Evolutionary conservation across 2,113 vertebrate genomes (phyloP).

Genomic region (Diphyllodes magnificus): DNA sequence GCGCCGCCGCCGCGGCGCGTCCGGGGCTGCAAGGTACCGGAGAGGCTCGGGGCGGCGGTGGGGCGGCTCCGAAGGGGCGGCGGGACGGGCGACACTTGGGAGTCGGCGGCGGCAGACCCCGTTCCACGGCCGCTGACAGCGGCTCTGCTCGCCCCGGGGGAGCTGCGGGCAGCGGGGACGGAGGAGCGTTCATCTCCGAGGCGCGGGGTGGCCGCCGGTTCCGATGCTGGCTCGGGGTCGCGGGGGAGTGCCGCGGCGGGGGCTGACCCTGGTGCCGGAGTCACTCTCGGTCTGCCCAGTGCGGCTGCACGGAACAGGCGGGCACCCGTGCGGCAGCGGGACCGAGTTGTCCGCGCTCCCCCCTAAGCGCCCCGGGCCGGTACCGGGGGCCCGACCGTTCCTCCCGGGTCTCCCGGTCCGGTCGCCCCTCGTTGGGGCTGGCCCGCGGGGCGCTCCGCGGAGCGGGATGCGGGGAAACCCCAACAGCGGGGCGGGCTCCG

Average conservation of each 20-base stretch:
- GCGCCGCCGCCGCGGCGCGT: conserved; percentile 34
- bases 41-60: background rate
- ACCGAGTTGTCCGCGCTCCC: background rate
- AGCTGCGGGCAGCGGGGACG: background rate
- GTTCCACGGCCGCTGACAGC: background rate
- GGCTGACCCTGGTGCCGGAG: background rate
- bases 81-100: background rate
- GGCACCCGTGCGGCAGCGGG: background rate
- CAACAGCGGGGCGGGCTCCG: background rate
- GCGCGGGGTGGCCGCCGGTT: background rate
- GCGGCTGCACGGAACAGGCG: background rate
- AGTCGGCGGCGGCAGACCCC: background rate
- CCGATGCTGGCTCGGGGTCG: background rate
- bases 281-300: background rate
- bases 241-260: background rate
- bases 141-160: background rate
- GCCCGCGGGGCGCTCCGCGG: background rate
- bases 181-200: background rate
- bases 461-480: background rate
- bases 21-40: conserved; percentile 70
- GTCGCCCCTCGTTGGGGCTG: no score
- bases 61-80: background rate
- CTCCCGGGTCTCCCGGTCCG: background rate
- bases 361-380: background rate
- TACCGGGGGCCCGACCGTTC: background rate